These are phyloP conservation scores for Seira ritae DNA, from an alignment of 2,888 invertebrate genomes.

Conservation along the genomic window DNA sequence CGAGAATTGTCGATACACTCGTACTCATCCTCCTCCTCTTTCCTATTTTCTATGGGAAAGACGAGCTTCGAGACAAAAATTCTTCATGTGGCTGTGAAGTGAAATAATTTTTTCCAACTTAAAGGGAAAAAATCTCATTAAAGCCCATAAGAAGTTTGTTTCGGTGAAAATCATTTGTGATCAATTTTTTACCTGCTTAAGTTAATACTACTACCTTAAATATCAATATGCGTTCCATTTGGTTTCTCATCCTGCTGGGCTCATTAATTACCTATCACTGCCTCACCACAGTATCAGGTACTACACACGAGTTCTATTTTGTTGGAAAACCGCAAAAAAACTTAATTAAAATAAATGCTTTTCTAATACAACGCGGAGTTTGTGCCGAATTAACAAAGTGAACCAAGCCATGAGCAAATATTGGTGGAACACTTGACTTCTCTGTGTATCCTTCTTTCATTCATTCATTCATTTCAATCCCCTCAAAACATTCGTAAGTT, in stretches of 20 bases:
- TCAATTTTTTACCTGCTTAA: slow-evolving; percentile 29
- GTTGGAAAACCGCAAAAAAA: too few species aligned
- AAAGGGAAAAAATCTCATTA: slow-evolving; percentile 54
- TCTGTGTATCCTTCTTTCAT: too few species aligned
- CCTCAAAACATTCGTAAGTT: too few species aligned
- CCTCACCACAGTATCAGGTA: slow-evolving; percentile 72
- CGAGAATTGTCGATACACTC: slow-evolving; percentile 60
- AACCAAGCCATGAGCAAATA: background rate
- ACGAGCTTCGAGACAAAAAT: slow-evolving; percentile 33
- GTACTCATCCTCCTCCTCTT: slow-evolving; percentile 34
- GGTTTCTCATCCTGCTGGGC: slow-evolving; percentile 72
- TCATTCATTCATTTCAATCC: slow-evolving; percentile 11
- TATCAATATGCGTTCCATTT: slow-evolving; percentile 69
- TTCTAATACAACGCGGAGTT: too few species aligned
- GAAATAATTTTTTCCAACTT: slow-evolving; percentile 51
- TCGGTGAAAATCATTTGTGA: slow-evolving; percentile 38
- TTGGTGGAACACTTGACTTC: background rate
- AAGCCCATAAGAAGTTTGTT: slow-evolving; percentile 40
- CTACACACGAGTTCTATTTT: background rate
- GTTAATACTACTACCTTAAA: slow-evolving; percentile 9
- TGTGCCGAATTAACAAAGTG: background rate
- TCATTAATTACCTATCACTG: slow-evolving; percentile 72
- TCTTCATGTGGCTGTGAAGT: slow-evolving; percentile 70
- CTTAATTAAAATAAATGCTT: background rate
- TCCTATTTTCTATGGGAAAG: slow-evolving; percentile 41